Evolutionary conservation across 1,140 invertebrate species (phyloP).

Genomic region (Euschistus heros): DNA sequence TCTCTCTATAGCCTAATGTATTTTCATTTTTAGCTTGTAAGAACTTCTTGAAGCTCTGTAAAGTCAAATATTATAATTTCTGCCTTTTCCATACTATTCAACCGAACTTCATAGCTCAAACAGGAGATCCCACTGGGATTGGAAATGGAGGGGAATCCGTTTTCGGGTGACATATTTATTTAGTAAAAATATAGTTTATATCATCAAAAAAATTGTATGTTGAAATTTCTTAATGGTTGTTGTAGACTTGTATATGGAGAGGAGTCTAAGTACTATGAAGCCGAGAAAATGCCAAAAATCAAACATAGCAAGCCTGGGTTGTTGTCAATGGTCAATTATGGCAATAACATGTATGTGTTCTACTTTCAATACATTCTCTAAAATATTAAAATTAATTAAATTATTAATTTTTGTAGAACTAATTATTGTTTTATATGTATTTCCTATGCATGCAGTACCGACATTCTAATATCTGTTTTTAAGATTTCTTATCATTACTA

Average conservation of each 20-base stretch:
- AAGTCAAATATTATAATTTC: slow-evolving; percentile 97
- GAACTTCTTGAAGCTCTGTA: slow-evolving; percentile 97
- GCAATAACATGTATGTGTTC: slow-evolving; percentile 57
- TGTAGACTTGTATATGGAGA: slow-evolving; percentile 63
- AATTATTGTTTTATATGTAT: too few species aligned
- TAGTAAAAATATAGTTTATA: not conserved
- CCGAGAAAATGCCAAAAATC: slow-evolving; percentile 81
- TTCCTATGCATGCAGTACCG: too few species aligned
- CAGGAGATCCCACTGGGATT: slow-evolving; percentile 88
- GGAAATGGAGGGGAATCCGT: slow-evolving; percentile 87
- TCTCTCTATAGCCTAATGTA: not conserved
- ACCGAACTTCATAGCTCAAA: slow-evolving; percentile 92
- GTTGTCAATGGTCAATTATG: slow-evolving; percentile 93
- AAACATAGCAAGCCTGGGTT: slow-evolving; percentile 78
- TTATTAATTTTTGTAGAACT: too few species aligned
- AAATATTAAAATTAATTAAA: too few species aligned
- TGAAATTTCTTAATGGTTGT: slow-evolving; percentile 16
- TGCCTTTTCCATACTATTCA: slow-evolving; percentile 88
- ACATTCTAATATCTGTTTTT: too few species aligned
- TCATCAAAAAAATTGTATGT: not conserved
- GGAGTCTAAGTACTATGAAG: slow-evolving; percentile 83
- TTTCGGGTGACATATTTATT: slow-evolving; percentile 43
- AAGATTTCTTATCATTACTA: too few species aligned
- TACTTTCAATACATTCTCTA: too few species aligned
- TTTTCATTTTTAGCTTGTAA: slow-evolving; percentile 56